Evolutionary conservation across 2,888 invertebrate species (phyloP).

Genomic region (Pristionchus entomophagus): DNA sequence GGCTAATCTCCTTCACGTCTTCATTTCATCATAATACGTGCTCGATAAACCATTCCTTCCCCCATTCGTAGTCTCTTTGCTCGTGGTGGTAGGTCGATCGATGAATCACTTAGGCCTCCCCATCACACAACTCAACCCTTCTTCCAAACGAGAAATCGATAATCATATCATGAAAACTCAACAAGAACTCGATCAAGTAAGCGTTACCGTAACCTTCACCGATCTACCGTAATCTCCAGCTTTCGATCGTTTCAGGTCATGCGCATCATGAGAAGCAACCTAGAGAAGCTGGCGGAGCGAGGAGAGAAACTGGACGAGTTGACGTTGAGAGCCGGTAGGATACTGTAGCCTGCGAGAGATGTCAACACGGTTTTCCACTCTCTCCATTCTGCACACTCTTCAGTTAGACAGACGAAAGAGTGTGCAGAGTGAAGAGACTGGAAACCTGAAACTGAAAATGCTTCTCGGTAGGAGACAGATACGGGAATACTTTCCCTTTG

Average conservation of each 20-base stretch:
- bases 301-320: constrained; percentile 46
- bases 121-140: constrained; percentile 4
- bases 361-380: no score
- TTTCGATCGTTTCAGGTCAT: constrained; percentile 25
- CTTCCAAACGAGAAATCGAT: constrained; percentile 25
- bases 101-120: constrained; percentile 44
- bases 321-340: constrained; percentile 22
- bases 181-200: constrained; percentile 41
- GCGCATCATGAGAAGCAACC: constrained; percentile 41
- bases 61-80: constrained; percentile 1
- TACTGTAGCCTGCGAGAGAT: neutral
- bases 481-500: no score
- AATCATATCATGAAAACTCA: constrained; percentile 41
- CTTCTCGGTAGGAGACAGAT: no score
- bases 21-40: constrained; percentile 37
- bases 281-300: constrained; percentile 41
- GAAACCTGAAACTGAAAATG: neutral
- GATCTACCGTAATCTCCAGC: neutral
- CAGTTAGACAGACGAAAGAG: no score
- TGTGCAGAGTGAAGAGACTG: no score
- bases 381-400: no score
- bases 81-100: neutral
- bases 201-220: neutral
- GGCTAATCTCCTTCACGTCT: constrained; percentile 44
- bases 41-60: constrained; percentile 13